A percentile compares a stretch with the other conserved stretches of the same genome.
Evolutionary conservation across 2,113 vertebrate genomes (phyloP).

Genomic region (Oreochromis aureus): DNA sequence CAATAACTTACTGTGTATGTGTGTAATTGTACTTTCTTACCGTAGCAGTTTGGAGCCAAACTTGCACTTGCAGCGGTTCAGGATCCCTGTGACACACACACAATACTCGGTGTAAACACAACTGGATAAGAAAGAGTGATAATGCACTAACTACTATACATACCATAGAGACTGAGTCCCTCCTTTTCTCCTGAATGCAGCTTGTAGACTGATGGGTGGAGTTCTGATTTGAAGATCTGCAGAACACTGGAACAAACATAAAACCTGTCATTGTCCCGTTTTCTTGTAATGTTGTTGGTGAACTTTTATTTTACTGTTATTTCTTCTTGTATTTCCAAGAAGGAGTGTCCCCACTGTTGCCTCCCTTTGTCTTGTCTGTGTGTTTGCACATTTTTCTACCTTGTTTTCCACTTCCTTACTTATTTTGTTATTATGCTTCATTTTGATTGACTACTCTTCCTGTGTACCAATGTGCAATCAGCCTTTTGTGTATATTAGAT

Average conservation of each 20-base stretch:
- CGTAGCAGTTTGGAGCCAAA: slow-evolving; percentile 72
- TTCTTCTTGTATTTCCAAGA: neutral
- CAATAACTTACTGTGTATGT: neutral
- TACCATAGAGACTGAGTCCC: slow-evolving; percentile 93
- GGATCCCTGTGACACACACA: slow-evolving; percentile 53
- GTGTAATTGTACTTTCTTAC: slow-evolving; percentile 36
- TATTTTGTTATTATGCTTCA: neutral
- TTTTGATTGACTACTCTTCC: neutral
- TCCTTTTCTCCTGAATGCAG: slow-evolving; percentile 89
- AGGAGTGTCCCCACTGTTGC: neutral
- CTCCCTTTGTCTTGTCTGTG: neutral
- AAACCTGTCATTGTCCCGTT: neutral
- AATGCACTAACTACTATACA: neutral
- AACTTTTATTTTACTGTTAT: neutral
- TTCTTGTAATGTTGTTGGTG: neutral
- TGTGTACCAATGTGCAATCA: neutral
- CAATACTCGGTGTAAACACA: neutral
- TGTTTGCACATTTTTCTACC: neutral
- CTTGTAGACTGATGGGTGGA: slow-evolving; percentile 96
- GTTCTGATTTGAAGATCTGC: slow-evolving; percentile 94
- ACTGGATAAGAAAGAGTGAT: neutral
- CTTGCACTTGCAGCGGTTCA: slow-evolving; percentile 70
- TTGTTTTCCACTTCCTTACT: neutral
- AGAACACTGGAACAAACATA: slow-evolving; percentile 76
- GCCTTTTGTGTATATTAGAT: neutral